phyloP scores from a whole-genome alignment of 2,888 invertebrate species.

The Carterocephalus palaemon region DNA sequence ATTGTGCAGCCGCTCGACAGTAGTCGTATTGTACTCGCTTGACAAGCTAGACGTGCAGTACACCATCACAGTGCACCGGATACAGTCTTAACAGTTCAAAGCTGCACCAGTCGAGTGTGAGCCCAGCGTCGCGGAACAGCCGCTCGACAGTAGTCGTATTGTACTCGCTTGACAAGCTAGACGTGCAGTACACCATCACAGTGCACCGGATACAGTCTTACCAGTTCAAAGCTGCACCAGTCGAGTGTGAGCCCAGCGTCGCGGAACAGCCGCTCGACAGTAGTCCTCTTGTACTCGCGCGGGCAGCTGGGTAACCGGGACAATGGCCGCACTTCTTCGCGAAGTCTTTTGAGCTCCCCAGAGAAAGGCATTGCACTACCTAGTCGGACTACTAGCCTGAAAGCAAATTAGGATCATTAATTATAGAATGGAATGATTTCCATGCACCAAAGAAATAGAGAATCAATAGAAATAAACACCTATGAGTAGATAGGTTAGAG shows the following conservation, averaged over 20 bases:
- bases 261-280: slow-evolving; percentile 89
- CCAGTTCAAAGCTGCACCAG: slow-evolving; percentile 93
- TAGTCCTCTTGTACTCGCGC: slow-evolving; percentile 89
- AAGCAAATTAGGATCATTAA: slow-evolving; percentile 27
- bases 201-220: slow-evolving; percentile 51
- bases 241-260: slow-evolving; percentile 88
- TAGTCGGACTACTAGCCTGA: slow-evolving; percentile 87
- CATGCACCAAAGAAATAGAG: no score
- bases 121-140: slow-evolving; percentile 88
- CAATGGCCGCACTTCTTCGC: slow-evolving; percentile 90
- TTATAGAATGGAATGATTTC: no score
- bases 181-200: not conserved
- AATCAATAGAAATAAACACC: no score
- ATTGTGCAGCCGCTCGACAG: no score
- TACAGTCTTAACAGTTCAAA: slow-evolving; percentile 85
- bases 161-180: no score
- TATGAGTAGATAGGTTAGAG: no score
- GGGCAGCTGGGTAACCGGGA: slow-evolving; percentile 89
- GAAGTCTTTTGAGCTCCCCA: slow-evolving; percentile 80
- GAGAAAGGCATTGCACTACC: slow-evolving; percentile 89
- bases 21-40: no score
- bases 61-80: not conserved
- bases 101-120: slow-evolving; percentile 93
- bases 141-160: no score
- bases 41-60: no score